Evolutionary conservation across 2,888 invertebrate species (phyloP).

Genomic region (Yponomeuta evonymella): DNA sequence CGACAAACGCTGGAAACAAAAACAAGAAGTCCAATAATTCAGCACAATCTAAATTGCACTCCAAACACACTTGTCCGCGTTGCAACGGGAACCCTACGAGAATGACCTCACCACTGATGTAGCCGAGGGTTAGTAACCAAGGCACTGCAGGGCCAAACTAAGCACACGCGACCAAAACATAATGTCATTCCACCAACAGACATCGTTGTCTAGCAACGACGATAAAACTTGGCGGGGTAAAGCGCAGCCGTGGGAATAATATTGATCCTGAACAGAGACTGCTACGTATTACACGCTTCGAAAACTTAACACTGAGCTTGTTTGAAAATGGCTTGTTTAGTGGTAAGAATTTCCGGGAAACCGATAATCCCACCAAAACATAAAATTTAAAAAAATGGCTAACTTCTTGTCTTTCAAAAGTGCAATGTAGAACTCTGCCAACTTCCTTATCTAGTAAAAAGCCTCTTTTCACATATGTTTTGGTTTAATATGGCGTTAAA

Average conservation of each 20-base stretch:
- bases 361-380: background rate
- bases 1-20: background rate
- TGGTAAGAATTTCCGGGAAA: background rate
- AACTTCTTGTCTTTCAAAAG: no score
- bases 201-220: slow-evolving; percentile 28
- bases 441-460: no score
- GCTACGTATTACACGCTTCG: slow-evolving; percentile 45
- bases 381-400: no score
- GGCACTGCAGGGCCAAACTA: slow-evolving; percentile 47
- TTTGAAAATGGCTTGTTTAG: slow-evolving; percentile 30
- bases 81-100: slow-evolving; percentile 30
- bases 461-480: no score
- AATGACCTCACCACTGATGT: slow-evolving; percentile 38
- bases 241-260: slow-evolving; percentile 59
- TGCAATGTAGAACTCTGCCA: no score
- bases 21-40: background rate
- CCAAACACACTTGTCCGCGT: slow-evolving; percentile 32
- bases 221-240: slow-evolving; percentile 46
- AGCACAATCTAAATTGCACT: background rate
- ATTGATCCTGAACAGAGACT: slow-evolving; percentile 57
- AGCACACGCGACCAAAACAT: slow-evolving; percentile 34
- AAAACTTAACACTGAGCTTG: slow-evolving; percentile 32
- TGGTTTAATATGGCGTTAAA: no score
- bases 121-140: slow-evolving; percentile 42
- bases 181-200: slow-evolving; percentile 31